Conservation (phyloP, 2,113 vertebrate species). For the Oceanites oceanicus region DNA sequence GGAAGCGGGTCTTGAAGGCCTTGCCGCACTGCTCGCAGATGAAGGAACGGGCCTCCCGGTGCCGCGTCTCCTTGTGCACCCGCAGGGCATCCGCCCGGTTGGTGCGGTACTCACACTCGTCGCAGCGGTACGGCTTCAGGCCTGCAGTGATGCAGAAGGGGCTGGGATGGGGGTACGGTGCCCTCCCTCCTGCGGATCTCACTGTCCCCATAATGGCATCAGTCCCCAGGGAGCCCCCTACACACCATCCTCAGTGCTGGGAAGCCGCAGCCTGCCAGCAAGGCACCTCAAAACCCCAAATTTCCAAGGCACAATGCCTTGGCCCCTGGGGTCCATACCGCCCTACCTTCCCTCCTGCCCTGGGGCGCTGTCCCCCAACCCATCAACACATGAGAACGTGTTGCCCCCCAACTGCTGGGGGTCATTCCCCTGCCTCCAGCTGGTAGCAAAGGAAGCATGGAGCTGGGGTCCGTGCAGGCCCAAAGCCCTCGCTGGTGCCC, state of each 20-base stretch:
- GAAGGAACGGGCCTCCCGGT: slow-evolving; percentile 86
- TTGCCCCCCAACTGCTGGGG: neutral
- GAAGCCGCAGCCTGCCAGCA: neutral
- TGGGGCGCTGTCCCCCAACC: too few species aligned
- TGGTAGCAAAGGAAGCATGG: neutral
- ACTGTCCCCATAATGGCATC: neutral
- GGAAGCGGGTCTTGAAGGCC: slow-evolving; percentile 93
- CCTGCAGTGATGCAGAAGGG: slow-evolving; percentile 66
- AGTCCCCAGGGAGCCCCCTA: neutral
- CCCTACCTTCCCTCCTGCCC: neutral
- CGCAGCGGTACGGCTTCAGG: slow-evolving; percentile 87
- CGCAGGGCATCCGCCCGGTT: slow-evolving; percentile 91
- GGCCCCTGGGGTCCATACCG: neutral
- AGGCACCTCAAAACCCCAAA: neutral
- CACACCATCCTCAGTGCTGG: accelerated
- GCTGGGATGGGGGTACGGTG: accelerated
- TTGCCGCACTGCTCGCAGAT: slow-evolving; percentile 98
- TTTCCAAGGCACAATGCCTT: neutral
- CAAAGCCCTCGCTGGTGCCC: neutral
- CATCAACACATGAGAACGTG: neutral
- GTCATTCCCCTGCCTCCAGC: neutral
- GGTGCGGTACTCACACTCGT: slow-evolving; percentile 90
- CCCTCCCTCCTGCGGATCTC: neutral
- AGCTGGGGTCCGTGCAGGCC: neutral
- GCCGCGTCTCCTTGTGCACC: slow-evolving; percentile 87